Conservation (phyloP, 1,140 invertebrate species). For the Agrilus planipennis region DNA sequence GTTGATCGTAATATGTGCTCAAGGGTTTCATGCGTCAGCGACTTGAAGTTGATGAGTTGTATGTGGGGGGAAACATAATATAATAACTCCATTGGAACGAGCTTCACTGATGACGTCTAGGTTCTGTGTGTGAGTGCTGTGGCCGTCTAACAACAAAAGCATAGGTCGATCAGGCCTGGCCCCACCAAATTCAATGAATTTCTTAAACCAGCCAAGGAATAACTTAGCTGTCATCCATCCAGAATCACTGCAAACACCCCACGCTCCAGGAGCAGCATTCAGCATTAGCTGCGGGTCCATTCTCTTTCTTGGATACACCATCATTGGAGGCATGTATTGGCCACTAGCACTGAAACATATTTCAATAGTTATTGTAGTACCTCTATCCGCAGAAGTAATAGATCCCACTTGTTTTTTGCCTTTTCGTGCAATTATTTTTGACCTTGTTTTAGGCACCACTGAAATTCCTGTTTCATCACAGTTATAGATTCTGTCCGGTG, state of each 20-base stretch:
- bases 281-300: conserved; percentile 17
- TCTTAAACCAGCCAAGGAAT: conserved; percentile 17
- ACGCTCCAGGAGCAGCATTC: conserved; percentile 16
- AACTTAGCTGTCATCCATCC: conserved; percentile 23
- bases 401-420: conserved; percentile 8
- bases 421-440: conserved; percentile 7
- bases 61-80: conserved; percentile 28
- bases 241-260: conserved; percentile 18
- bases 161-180: conserved; percentile 19
- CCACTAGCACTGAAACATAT: conserved; percentile 15
- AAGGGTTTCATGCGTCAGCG: conserved; percentile 31
- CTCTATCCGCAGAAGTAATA: conserved; percentile 20
- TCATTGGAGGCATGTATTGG: conserved; percentile 24
- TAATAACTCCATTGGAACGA: conserved; percentile 8
- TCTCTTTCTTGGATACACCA: conserved; percentile 22
- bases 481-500: conserved; percentile 5
- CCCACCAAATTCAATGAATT: conserved; percentile 13
- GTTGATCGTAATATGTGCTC: conserved; percentile 29
- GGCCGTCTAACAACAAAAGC: conserved; percentile 20
- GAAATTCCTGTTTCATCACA: conserved; percentile 1
- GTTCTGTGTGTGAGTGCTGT: conserved; percentile 22
- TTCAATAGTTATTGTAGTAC: conserved; percentile 20
- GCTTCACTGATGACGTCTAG: conserved; percentile 19
- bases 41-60: conserved; percentile 32
- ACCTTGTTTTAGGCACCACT: neutral